Evolutionary conservation across 2,797 vertebrate genomes (phyloP).

Genomic region (Nyctibius grandis): DNA sequence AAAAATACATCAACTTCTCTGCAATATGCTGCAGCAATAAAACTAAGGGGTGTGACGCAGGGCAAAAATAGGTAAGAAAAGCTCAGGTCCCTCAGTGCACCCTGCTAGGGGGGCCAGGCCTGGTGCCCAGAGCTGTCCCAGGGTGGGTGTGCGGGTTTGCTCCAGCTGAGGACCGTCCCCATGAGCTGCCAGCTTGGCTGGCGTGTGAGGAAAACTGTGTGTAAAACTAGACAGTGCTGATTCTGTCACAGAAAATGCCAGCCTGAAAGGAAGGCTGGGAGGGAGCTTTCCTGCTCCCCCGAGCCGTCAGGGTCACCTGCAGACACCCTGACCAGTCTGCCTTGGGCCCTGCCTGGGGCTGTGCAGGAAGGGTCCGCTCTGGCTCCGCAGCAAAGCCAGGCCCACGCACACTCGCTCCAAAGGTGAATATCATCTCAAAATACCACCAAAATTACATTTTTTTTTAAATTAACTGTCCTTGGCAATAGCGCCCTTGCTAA

Average conservation of each 20-base stretch:
- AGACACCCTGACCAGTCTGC: no score
- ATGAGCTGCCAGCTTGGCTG: background rate
- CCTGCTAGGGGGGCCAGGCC: accelerated
- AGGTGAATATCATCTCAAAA: background rate
- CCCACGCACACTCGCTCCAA: no score
- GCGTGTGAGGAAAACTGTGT: background rate
- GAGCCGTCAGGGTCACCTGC: constrained; percentile 68
- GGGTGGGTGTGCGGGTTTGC: accelerated
- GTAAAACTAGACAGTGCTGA: background rate
- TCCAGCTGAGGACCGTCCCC: background rate
- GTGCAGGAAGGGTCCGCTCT: background rate
- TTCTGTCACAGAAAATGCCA: background rate
- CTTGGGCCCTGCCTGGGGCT: no score
- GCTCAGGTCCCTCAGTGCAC: accelerated
- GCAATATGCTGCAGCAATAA: accelerated
- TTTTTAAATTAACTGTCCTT: background rate
- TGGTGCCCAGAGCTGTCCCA: accelerated
- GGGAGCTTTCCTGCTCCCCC: background rate
- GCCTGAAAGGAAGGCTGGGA: background rate
- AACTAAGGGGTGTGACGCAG: accelerated
- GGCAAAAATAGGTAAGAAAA: background rate
- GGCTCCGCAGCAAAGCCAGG: background rate
- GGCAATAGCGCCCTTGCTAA: background rate
- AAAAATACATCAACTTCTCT: no score
- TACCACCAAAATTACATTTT: background rate